phyloP scores from a whole-genome alignment of 2,797 vertebrate genomes.

The Sebastolobus altivelis region DNA sequence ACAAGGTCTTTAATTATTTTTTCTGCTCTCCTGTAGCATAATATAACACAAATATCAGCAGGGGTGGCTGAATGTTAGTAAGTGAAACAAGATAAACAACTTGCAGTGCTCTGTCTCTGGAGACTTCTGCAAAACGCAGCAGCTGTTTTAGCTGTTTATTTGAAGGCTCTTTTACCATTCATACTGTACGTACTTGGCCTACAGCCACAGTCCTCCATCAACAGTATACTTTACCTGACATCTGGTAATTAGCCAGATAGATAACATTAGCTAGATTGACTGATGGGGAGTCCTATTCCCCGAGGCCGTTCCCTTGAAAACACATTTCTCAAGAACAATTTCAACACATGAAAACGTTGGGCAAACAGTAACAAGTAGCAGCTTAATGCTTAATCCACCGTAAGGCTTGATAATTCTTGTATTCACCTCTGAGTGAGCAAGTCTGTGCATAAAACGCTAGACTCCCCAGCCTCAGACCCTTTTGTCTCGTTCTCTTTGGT shows the following conservation, averaged over 20 bases:
- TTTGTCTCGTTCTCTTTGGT: background rate
- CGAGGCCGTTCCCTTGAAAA: background rate
- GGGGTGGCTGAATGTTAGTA: conserved; percentile 22
- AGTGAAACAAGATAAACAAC: conserved; percentile 48
- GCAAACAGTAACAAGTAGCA: background rate
- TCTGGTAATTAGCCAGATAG: conserved; percentile 15
- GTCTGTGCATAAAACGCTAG: background rate
- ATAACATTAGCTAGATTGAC: background rate
- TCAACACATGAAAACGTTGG: background rate
- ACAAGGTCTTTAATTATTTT: background rate
- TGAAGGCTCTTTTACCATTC: conserved; percentile 8
- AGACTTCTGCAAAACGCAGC: conserved; percentile 18
- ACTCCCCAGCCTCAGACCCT: background rate
- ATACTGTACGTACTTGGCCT: conserved; percentile 6
- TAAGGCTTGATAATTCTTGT: background rate
- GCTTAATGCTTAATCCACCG: conserved; percentile 8
- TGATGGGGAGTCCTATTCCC: background rate
- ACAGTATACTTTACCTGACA: conserved; percentile 9
- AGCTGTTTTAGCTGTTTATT: conserved; percentile 19
- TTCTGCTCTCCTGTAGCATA: background rate
- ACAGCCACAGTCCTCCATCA: conserved; percentile 28
- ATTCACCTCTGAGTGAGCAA: background rate
- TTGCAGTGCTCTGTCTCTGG: conserved; percentile 28
- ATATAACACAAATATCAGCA: conserved; percentile 25
- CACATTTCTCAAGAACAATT: background rate